Conservation (phyloP, 2,888 invertebrate species). For the Hemicrepidius hirtus region DNA sequence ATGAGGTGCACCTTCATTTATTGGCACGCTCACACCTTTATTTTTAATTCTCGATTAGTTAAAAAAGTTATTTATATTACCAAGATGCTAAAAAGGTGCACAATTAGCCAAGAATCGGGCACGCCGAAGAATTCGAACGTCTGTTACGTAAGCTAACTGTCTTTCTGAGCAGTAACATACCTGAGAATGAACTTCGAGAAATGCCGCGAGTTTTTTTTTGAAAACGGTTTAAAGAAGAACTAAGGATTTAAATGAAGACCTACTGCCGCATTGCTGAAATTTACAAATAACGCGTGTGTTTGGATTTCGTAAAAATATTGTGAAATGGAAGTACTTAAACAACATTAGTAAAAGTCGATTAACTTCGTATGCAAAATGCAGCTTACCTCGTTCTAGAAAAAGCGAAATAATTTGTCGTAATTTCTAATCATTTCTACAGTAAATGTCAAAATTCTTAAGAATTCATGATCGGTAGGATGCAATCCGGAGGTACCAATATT, state of each 20-base stretch:
- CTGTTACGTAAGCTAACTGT: slow-evolving; percentile 41
- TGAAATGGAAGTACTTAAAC: slow-evolving; percentile 6
- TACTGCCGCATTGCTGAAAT: slow-evolving; percentile 2
- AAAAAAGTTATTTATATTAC: slow-evolving; percentile 45
- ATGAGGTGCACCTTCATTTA: slow-evolving; percentile 7
- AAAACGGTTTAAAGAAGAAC: background rate
- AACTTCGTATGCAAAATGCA: slow-evolving; percentile 10
- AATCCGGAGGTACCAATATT: background rate
- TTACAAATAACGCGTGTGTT: slow-evolving; percentile 1
- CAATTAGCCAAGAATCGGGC: slow-evolving; percentile 39
- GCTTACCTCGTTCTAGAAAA: slow-evolving; percentile 25
- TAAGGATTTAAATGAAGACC: slow-evolving; percentile 5
- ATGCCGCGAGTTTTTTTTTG: slow-evolving; percentile 2
- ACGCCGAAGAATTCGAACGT: slow-evolving; percentile 36
- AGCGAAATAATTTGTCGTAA: slow-evolving; percentile 12
- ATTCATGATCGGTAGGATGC: background rate
- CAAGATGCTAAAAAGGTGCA: slow-evolving; percentile 34
- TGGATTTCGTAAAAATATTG: slow-evolving; percentile 8
- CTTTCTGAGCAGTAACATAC: slow-evolving; percentile 21
- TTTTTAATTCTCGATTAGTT: slow-evolving; percentile 48
- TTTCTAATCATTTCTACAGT: slow-evolving; percentile 2
- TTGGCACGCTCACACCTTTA: slow-evolving; percentile 46
- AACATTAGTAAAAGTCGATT: slow-evolving; percentile 18
- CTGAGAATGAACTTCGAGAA: slow-evolving; percentile 7
- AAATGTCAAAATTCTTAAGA: slow-evolving; percentile 21